A percentile compares a stretch with the other conserved stretches of the same genome.
phyloP scores from a whole-genome alignment of 64 coral and sea anemone species.

The Stichodactyla mertensii region DNA sequence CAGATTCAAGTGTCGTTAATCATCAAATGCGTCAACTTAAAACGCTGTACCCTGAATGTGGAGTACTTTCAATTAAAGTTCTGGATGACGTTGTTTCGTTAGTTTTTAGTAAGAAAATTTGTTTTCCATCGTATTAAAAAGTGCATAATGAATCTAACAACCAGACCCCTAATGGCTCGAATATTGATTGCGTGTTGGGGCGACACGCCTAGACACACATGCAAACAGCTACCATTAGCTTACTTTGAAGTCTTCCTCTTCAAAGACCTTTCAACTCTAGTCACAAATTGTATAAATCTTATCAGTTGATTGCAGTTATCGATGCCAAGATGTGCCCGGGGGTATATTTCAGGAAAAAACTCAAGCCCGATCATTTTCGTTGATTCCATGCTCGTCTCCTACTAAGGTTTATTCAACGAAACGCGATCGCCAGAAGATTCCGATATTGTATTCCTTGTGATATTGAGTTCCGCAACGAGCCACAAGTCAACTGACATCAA shows the following conservation, averaged over 20 bases:
- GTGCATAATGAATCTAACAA: background rate
- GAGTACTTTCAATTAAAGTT: conserved; percentile 18
- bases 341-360: background rate
- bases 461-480: background rate
- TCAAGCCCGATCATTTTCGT: background rate
- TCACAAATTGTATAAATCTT: background rate
- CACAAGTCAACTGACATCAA: conserved; percentile 26
- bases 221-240: background rate
- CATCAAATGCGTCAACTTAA: conserved; percentile 15
- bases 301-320: background rate
- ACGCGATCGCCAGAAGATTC: background rate
- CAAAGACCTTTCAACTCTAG: background rate
- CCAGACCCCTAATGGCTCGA: background rate
- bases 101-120: background rate
- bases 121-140: background rate
- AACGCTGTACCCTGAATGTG: conserved; percentile 11
- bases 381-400: background rate
- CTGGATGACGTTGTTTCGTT: background rate
- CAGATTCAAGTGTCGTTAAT: conserved; percentile 13
- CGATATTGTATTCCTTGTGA: conserved; percentile 10
- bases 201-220: background rate
- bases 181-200: conserved; percentile 6
- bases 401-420: conserved; percentile 4
- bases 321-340: background rate
- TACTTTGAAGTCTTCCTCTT: background rate